Base-by-base conservation (phyloP, 2,797 vertebrate species). In the Lepus townsendii region DNA sequence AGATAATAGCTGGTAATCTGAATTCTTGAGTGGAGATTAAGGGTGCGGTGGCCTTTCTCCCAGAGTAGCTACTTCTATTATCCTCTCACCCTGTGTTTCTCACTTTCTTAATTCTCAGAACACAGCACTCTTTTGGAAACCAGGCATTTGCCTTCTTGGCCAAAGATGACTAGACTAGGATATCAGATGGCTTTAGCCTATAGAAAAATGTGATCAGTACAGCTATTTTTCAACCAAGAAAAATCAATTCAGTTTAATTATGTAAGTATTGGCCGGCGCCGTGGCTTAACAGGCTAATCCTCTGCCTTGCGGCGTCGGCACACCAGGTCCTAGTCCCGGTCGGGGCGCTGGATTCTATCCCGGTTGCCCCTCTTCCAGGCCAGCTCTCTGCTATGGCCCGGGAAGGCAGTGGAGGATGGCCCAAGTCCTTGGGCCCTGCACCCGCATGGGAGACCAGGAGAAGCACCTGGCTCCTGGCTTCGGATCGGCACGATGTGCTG, bases 211-310 rank as follows among this genome's bases (percentile, higher is more conserved):
- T 42, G 50, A 50, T 82, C 27, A 50, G 63, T 66, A 10, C 57
- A 77, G 32, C 82, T 82, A 72, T 68, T 91, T 95, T 91, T 65
- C 79, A 94, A n/a, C 57, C 50, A 10, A 54, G 35, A 88, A 92
- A 95, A 75, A 71, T 77, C 50, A 69, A 24, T 62, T 84, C 79
- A 38, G 75, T 60, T 82, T 77, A 93, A 93, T 17, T 7, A 88
- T 92, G 27, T 72, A 26, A 4, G 27, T 57, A 38, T 50, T 47
- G n/a, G n/a, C n/a, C n/a, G n/a, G n/a, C n/a, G n/a, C n/a, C n/a
- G n/a, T n/a, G n/a, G n/a, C n/a, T n/a, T n/a, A n/a, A n/a, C n/a
- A n/a, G n/a, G n/a, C n/a, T n/a, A n/a, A n/a, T n/a, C n/a, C n/a
- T n/a, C n/a, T n/a, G n/a, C n/a, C n/a, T n/a, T n/a, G n/a, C n/a